Evolutionary conservation across 1,140 invertebrate genomes (phyloP).

Genomic region (Ceratoteleas bidentatus): DNA sequence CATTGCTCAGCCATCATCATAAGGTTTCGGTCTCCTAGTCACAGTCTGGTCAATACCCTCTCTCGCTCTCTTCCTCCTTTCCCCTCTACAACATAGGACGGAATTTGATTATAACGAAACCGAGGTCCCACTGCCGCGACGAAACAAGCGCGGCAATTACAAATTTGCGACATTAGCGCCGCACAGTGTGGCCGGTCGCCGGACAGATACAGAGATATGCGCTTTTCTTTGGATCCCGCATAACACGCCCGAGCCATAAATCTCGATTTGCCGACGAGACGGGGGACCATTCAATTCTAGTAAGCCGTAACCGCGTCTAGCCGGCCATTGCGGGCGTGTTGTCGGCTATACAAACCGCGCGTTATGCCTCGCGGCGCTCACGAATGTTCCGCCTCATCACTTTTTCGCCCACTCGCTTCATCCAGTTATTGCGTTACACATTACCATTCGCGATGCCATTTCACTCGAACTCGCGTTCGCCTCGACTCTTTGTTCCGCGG

Average conservation of each 20-base stretch:
- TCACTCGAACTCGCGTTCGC: conserved; percentile 17
- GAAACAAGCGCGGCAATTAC: conserved; percentile 32
- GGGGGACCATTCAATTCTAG: conserved; percentile 73
- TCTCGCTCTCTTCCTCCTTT: too few relatives aligned
- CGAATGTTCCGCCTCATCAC: conserved; percentile 28
- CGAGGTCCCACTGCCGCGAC: neutral
- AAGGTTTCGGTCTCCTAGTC: neutral
- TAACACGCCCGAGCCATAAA: conserved; percentile 66
- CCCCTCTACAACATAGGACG: neutral
- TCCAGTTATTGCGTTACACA: conserved; percentile 13
- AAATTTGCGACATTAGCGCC: conserved; percentile 51
- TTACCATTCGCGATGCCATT: conserved; percentile 21
- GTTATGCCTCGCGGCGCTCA: conserved; percentile 24
- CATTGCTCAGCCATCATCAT: neutral
- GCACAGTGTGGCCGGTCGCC: conserved; percentile 20
- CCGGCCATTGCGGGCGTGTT: conserved; percentile 15
- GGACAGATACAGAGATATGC: conserved; percentile 41
- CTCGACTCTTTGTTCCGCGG: conserved; percentile 9
- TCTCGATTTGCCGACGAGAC: conserved; percentile 74
- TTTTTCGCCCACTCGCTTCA: conserved; percentile 12
- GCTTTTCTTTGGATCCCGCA: conserved; percentile 69
- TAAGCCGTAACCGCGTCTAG: conserved; percentile 57
- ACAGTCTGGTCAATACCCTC: neutral
- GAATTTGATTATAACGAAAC: conserved; percentile 7
- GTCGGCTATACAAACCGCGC: conserved; percentile 18